Conservation (phyloP, 2,797 vertebrate genomes). For the Lithobates sylvaticus region DNA sequence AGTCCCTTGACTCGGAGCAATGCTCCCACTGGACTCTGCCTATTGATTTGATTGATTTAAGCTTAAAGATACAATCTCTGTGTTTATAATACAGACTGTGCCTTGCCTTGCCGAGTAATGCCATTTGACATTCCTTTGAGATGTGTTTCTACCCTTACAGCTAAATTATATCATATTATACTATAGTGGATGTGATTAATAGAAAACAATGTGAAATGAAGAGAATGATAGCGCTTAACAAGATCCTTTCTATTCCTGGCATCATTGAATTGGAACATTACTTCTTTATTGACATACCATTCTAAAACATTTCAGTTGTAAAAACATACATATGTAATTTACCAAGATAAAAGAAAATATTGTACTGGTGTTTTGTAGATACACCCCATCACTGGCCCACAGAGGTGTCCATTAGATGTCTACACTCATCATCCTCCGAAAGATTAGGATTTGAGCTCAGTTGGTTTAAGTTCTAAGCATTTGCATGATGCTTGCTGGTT, state of each 20-base stretch:
- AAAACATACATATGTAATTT: slow-evolving; percentile 1
- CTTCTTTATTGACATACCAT: background rate
- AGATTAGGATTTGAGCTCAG: background rate
- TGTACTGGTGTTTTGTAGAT: background rate
- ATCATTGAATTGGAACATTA: background rate
- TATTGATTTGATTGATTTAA: slow-evolving; percentile 57
- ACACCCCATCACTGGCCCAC: background rate
- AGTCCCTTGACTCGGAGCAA: slow-evolving; percentile 38
- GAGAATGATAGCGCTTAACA: background rate
- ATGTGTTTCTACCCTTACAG: slow-evolving; percentile 38
- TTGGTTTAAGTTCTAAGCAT: background rate
- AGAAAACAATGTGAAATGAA: slow-evolving; percentile 27
- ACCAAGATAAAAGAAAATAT: background rate
- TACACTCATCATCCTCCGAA: background rate
- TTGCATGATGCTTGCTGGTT: no score
- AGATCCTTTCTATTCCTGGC: background rate
- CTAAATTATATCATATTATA: slow-evolving; percentile 44
- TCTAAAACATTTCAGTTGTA: background rate
- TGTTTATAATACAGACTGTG: slow-evolving; percentile 58
- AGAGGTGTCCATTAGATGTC: background rate
- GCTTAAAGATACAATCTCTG: slow-evolving; percentile 53
- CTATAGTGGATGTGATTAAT: slow-evolving; percentile 22
- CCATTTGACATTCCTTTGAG: slow-evolving; percentile 51
- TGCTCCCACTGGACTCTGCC: slow-evolving; percentile 46
- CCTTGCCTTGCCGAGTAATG: slow-evolving; percentile 44